Evolutionary conservation across 2,797 vertebrate species (phyloP).

Genomic region (Uromys caudimaculatus): DNA sequence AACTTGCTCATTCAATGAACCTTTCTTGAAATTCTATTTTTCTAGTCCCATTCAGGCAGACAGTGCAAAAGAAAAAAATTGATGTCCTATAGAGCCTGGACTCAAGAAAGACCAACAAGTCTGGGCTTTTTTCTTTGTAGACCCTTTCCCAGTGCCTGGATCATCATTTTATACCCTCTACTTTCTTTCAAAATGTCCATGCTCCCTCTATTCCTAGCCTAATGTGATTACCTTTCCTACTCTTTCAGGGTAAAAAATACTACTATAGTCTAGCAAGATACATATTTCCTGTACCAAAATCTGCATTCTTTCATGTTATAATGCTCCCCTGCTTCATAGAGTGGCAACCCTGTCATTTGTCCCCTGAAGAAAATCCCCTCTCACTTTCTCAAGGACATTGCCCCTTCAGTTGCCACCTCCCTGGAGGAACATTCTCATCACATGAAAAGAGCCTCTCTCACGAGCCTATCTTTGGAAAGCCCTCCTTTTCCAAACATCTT

Average conservation of each 20-base stretch:
- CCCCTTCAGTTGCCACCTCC: neutral
- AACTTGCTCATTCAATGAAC: neutral
- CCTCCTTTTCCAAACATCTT: neutral
- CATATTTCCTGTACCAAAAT: neutral
- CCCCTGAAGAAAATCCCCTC: neutral
- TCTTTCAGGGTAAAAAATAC: conserved; percentile 12
- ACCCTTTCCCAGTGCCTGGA: neutral
- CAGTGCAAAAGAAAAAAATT: neutral
- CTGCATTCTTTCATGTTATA: neutral
- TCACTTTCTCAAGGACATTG: neutral
- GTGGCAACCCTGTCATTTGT: neutral
- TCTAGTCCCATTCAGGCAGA: neutral
- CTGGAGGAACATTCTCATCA: neutral
- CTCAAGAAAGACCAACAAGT: neutral
- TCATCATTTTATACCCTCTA: neutral
- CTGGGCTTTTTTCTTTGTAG: neutral
- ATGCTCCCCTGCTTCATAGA: neutral
- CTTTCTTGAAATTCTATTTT: conserved; percentile 28
- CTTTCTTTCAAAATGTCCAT: conserved; percentile 1
- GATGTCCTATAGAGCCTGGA: neutral
- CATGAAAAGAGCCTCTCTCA: neutral
- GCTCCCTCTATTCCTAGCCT: neutral
- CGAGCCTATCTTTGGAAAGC: neutral
- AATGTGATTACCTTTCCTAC: neutral
- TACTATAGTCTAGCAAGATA: neutral